Conservation (phyloP, 2,113 vertebrate species). For the Lepus americanus region DNA sequence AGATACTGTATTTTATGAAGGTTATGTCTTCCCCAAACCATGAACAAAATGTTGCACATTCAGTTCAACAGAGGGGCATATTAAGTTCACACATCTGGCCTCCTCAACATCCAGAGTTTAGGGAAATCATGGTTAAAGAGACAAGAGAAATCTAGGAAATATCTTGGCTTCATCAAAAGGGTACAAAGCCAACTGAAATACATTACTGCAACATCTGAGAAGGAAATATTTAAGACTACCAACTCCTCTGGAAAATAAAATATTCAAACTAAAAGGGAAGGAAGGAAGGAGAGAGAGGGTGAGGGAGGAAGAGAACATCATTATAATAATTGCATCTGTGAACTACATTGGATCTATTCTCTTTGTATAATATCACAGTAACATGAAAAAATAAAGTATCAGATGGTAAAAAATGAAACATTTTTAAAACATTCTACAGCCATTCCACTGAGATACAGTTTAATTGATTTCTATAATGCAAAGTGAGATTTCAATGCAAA, state of each 20-base stretch:
- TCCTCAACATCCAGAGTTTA: slow-evolving; percentile 43
- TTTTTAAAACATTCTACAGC: background rate
- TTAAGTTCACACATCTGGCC: slow-evolving; percentile 2
- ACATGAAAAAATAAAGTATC: too few relatives aligned
- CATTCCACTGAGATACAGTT: background rate
- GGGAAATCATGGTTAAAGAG: background rate
- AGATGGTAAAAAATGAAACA: background rate
- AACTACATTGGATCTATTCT: too few relatives aligned
- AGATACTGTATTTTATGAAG: background rate
- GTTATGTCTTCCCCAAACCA: slow-evolving; percentile 6
- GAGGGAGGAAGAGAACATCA: too few relatives aligned
- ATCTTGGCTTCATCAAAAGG: slow-evolving; percentile 20
- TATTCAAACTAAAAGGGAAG: too few relatives aligned
- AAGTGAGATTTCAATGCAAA: slow-evolving; percentile 44
- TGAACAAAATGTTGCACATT: slow-evolving; percentile 23
- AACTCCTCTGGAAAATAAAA: background rate
- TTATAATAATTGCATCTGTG: too few relatives aligned
- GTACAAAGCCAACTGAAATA: slow-evolving; percentile 17
- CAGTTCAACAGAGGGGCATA: slow-evolving; percentile 7
- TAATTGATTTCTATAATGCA: background rate
- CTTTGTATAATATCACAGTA: too few relatives aligned
- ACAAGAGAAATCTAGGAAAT: background rate
- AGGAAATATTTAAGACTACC: slow-evolving; percentile 4
- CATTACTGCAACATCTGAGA: background rate
- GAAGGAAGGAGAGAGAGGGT: too few relatives aligned